Conservation (phyloP, 92 coral and sea anemone genomes). For the Virgularia gustaviana region DNA sequence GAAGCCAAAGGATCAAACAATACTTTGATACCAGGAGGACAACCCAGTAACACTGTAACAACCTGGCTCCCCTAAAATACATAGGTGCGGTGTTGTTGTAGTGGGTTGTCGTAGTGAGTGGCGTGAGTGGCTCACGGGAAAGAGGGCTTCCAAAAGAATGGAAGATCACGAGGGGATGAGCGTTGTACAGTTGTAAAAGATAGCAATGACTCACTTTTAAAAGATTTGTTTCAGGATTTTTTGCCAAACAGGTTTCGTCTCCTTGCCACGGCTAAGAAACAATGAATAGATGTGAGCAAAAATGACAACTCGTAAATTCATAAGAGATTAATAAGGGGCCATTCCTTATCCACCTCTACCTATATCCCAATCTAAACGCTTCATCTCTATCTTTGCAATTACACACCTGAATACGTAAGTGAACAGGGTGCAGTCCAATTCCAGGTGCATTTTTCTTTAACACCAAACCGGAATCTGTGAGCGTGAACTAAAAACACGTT, state of each 20-base stretch:
- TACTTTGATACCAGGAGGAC: constrained; percentile 75
- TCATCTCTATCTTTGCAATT: no score
- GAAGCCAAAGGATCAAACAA: constrained; percentile 70
- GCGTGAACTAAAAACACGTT: not conserved
- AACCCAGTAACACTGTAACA: constrained; percentile 72
- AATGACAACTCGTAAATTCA: not conserved
- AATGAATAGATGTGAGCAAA: not conserved
- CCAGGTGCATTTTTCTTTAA: constrained; percentile 58
- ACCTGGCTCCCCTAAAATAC: constrained; percentile 64
- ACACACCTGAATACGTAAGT: constrained; percentile 69
- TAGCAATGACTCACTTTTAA: no score
- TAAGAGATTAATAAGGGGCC: not conserved
- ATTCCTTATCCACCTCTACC: no score
- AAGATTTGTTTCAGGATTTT: constrained; percentile 19
- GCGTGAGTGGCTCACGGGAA: no score
- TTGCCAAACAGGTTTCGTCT: constrained; percentile 20
- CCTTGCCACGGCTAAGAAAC: constrained; percentile 34
- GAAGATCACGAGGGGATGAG: no score
- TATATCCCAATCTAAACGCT: no score
- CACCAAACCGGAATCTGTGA: constrained; percentile 11
- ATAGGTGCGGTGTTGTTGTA: not conserved
- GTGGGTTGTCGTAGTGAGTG: no score
- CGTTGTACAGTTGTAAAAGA: no score
- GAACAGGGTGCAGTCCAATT: constrained; percentile 67
- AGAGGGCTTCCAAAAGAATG: no score